Base-by-base conservation (phyloP, 2,888 invertebrate genomes). In the Troides aeacus region DNA sequence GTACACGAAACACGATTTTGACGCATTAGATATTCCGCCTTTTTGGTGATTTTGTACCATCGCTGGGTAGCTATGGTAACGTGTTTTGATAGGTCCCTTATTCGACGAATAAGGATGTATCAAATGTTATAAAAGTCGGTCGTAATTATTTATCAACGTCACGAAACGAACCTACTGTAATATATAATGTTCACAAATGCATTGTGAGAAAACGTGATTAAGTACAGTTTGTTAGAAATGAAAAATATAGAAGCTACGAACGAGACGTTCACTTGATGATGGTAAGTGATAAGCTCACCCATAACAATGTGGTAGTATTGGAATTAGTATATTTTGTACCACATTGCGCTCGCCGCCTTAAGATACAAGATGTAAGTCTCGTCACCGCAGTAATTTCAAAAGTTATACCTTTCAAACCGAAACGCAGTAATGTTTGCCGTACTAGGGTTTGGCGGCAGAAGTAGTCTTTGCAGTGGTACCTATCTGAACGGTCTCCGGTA, bases 1-100 rank as follows among this genome's bases (percentile, higher is more conserved):
- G 70, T 70, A 70, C 70, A 63, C 60, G 46, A 62, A 68, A 67
- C 39, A 69, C 42, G 64, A 68, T 60, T 67, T 68, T 59, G 59
- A 60, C 62, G 58, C 57, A 23, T 6, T 39, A 50, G 18, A 66
- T 53, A 42, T 56, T 63, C 42, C 53, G 56, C 62, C 50, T 66
- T 60, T 42, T 39, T 58, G 59, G 57, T 62, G 61, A 23, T 42
- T 63, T 66, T 64, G 70, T 67, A 70, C 70, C 70, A 57, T 68
- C 57, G 50, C 10, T 63, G 70, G 60, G 53, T 59, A 66, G 66
- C 63, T 64, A 60, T 70, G 70, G 70, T 70, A 67, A 70, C 66
- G 46, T 59, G 59, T 56, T 62, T 67, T 71, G 70, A 71, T 71
- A 71, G 64, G 70, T 67, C 53, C 70, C 70, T 71, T 71, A 71